These are phyloP conservation scores for Drosophila lacteicornis DNA, from an alignment of 1,140 invertebrate genomes.

Conservation along the genomic window DNA sequence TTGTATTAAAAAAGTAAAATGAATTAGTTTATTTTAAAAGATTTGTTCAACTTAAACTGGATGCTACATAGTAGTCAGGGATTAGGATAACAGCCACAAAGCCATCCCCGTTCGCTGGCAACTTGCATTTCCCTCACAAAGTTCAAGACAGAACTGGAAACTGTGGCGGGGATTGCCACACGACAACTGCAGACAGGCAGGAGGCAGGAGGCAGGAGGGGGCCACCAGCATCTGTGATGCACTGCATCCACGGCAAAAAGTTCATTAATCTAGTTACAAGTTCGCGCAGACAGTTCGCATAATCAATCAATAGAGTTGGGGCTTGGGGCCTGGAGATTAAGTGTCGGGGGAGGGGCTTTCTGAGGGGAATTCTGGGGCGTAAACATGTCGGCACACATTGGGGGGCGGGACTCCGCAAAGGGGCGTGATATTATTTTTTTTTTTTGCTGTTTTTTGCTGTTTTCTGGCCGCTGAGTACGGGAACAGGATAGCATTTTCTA, in stretches of 20 bases:
- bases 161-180: conserved; percentile 4
- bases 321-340: conserved; percentile 2
- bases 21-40: background rate
- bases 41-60: conserved; percentile 9
- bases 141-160: background rate
- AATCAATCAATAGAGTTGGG: conserved; percentile 77
- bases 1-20: too few species aligned
- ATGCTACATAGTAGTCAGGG: conserved; percentile 4
- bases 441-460: too few species aligned
- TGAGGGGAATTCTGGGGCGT: conserved; percentile 13
- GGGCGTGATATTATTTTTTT: conserved; percentile 23
- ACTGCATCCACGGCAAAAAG: conserved; percentile 69
- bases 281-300: conserved; percentile 80
- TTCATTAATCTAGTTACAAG: conserved; percentile 84
- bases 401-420: conserved; percentile 1
- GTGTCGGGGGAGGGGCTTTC: background rate
- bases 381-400: conserved; percentile 25
- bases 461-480: conserved; percentile 39
- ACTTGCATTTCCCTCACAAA: conserved; percentile 19
- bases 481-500: conserved; percentile 43
- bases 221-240: conserved; percentile 25
- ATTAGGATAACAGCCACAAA: conserved; percentile 29
- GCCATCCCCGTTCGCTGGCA: conserved; percentile 16
- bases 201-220: background rate
- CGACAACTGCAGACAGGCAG: conserved; percentile 9